Evolutionary conservation across 2,888 invertebrate genomes (phyloP).

Genomic region (Salpingus planirostris): DNA sequence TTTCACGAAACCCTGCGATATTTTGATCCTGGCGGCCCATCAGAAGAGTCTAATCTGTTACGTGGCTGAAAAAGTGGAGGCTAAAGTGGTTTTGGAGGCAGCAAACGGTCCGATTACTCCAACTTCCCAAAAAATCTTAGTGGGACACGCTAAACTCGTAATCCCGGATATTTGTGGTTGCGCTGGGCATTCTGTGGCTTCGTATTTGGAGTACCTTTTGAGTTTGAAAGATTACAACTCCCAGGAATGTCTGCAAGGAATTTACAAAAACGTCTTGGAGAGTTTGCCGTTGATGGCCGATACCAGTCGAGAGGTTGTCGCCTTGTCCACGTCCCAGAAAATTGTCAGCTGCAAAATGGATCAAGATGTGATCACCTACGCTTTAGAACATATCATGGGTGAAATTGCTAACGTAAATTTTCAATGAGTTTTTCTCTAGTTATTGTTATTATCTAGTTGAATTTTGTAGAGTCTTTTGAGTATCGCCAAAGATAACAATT

Average conservation of each 20-base stretch:
- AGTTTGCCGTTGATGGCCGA: constrained; percentile 1
- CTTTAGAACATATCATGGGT: constrained; percentile 10
- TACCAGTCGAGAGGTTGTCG: constrained; percentile 7
- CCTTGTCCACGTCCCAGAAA: constrained; percentile 4
- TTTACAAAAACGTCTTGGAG: constrained; percentile 9
- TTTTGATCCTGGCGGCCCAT: constrained; percentile 31
- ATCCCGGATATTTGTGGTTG: constrained; percentile 36
- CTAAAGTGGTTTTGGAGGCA: constrained; percentile 36
- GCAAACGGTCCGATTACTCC: constrained; percentile 35
- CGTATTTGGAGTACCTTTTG: constrained; percentile 33
- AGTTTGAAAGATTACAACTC: constrained; percentile 14
- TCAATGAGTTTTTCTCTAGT: not conserved
- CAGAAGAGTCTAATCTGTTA: constrained; percentile 33
- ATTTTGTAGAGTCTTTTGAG: constrained; percentile 28
- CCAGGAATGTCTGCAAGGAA: constrained; percentile 1
- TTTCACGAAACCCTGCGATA: constrained; percentile 31
- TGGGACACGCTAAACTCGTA: constrained; percentile 26
- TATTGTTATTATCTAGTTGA: not conserved
- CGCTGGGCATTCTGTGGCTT: constrained; percentile 29
- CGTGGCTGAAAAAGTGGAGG: constrained; percentile 31
- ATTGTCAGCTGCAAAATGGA: constrained; percentile 9
- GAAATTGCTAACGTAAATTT: constrained; percentile 9
- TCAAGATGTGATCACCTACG: constrained; percentile 7
- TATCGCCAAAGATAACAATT: constrained; percentile 21
- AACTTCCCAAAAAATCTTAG: constrained; percentile 32